phyloP scores from a whole-genome alignment of 2,888 invertebrate species.

The Pantelozetes paolii region DNA sequence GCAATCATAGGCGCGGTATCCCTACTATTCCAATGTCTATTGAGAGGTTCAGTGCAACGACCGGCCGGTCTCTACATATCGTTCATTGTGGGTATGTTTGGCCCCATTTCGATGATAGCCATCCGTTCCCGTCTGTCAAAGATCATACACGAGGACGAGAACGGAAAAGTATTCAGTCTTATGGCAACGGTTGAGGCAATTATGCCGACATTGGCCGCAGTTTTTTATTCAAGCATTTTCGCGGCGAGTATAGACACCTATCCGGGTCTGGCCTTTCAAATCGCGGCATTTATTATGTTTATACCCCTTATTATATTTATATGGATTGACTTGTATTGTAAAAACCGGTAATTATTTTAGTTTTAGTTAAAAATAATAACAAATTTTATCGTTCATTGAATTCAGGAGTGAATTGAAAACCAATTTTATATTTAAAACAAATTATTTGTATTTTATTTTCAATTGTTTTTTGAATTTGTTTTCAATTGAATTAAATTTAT shows the following conservation, averaged over 20 bases:
- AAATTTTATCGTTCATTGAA: too few species aligned
- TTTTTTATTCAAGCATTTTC: constrained; percentile 39
- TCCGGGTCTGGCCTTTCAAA: constrained; percentile 35
- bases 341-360: too few species aligned
- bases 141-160: constrained; percentile 39
- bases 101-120: constrained; percentile 36
- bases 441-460: too few species aligned
- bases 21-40: constrained; percentile 34
- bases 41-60: constrained; percentile 37
- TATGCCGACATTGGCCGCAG: constrained; percentile 35
- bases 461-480: too few species aligned
- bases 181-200: constrained; percentile 38
- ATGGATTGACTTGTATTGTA: constrained; percentile 29
- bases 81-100: constrained; percentile 33
- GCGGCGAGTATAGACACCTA: constrained; percentile 35
- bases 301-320: constrained; percentile 35
- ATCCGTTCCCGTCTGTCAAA: constrained; percentile 39
- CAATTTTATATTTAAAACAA: too few species aligned
- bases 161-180: constrained; percentile 37
- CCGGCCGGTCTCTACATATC: constrained; percentile 37
- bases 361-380: too few species aligned
- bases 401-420: too few species aligned
- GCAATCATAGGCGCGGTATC: constrained; percentile 37
- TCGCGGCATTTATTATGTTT: constrained; percentile 37
- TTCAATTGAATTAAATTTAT: too few species aligned